A percentile compares a stretch with the other conserved stretches of the same genome.
Conservation (phyloP, 1,140 invertebrate species). For the Holcopasites calliopsidis region DNA sequence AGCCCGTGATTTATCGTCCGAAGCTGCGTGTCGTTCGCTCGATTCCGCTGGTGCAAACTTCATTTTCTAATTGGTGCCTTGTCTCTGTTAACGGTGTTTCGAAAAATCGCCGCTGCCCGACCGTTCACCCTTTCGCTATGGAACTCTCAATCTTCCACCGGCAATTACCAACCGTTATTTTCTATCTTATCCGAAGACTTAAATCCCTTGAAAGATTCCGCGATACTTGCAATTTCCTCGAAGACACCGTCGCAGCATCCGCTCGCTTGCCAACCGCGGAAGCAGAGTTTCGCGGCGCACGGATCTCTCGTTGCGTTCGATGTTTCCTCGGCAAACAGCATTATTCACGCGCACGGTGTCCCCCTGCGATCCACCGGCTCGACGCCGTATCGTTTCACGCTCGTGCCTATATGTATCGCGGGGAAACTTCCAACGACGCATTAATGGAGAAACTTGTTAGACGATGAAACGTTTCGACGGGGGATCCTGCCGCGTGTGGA, state of each 20-base stretch:
- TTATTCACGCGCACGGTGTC: conserved; percentile 21
- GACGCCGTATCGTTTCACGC: background rate
- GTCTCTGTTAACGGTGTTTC: background rate
- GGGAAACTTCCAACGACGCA: conserved; percentile 32
- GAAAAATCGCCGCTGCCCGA: no score
- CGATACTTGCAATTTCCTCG: no score
- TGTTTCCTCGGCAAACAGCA: conserved; percentile 39
- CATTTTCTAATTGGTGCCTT: conserved; percentile 7
- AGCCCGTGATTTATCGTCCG: conserved; percentile 39
- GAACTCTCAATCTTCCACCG: no score
- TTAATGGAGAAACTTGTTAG: conserved; percentile 24
- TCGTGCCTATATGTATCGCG: background rate
- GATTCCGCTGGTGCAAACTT: conserved; percentile 7
- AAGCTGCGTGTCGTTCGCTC: background rate
- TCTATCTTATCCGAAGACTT: no score
- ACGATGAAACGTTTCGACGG: conserved; percentile 20
- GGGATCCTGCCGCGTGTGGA: background rate
- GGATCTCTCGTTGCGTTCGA: conserved; percentile 8
- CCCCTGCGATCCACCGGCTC: background rate
- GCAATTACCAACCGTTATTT: no score
- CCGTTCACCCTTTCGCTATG: no score
- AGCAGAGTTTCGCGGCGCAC: conserved; percentile 10
- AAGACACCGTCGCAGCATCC: background rate
- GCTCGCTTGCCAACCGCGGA: background rate
- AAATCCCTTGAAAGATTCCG: no score